A percentile compares a stretch with the other conserved stretches of the same genome.
These are phyloP conservation scores for Netelia virgata DNA, from an alignment of 2,888 invertebrate species.

Conservation along the genomic window DNA sequence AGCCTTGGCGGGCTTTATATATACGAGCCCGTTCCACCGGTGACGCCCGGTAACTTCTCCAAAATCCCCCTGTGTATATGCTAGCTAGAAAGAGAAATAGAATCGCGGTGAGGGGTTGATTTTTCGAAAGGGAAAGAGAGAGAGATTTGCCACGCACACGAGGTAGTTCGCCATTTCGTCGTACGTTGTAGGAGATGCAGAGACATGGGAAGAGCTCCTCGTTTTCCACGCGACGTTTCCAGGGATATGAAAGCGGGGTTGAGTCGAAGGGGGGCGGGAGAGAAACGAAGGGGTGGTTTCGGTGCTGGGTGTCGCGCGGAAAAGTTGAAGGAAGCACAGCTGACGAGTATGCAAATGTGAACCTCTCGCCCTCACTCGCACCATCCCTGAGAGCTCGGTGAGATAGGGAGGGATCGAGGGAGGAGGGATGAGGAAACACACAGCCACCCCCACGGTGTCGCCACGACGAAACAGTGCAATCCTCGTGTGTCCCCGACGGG, in stretches of 20 bases:
- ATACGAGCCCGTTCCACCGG: not conserved
- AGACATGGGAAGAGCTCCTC: slow-evolving; percentile 49
- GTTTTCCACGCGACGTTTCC: slow-evolving; percentile 43
- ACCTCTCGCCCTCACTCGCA: slow-evolving; percentile 74
- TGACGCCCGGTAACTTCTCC: slow-evolving; percentile 55
- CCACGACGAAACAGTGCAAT: slow-evolving; percentile 79
- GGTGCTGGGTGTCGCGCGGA: slow-evolving; percentile 81
- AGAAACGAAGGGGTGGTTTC: slow-evolving; percentile 66
- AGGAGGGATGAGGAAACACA: slow-evolving; percentile 51
- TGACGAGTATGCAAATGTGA: slow-evolving; percentile 85
- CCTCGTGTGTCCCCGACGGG: slow-evolving; percentile 79
- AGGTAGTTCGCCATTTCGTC: slow-evolving; percentile 54
- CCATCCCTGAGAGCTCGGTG: slow-evolving; percentile 49
- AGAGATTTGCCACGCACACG: slow-evolving; percentile 27
- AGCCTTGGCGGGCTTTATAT: slow-evolving; percentile 37
- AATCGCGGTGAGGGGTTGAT: slow-evolving; percentile 50
- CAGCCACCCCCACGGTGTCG: slow-evolving; percentile 58
- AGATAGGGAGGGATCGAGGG: slow-evolving; percentile 27
- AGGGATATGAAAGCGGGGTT: slow-evolving; percentile 57
- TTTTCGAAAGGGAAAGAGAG: slow-evolving; percentile 60
- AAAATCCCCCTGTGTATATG: slow-evolving; percentile 53
- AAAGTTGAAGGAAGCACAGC: slow-evolving; percentile 85
- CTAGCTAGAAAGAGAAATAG: slow-evolving; percentile 62
- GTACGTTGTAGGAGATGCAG: slow-evolving; percentile 56
- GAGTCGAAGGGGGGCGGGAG: slow-evolving; percentile 38